Evolutionary conservation across 2,113 vertebrate genomes (phyloP), one percentile per base, ranked within the genome.

Genomic region (Geothlypis trichas): DNA sequence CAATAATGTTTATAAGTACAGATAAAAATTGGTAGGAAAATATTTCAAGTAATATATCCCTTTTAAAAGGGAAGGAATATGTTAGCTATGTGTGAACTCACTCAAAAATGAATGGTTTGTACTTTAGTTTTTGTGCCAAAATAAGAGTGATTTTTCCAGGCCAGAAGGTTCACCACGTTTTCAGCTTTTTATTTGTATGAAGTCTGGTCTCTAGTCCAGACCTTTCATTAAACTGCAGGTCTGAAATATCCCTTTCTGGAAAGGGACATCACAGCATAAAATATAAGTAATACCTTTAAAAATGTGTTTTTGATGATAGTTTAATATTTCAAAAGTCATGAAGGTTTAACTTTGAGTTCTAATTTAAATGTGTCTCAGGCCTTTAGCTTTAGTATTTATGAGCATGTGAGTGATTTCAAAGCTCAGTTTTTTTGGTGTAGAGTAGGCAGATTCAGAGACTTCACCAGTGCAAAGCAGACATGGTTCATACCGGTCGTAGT

Each of bases 321-420:
- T 97, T 94, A 98, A 91, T 97, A 96, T 98, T 98, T 97, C 66
- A 97, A 46, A 96, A 97, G 59, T 91, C 88, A 81, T 89, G 73
- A 96, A 97, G 79, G 46, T 95, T 97, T 96, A 96, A 92, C 75
- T 88, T 94, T 46, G 84, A 87, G 16, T 94, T 95, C 20, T 77
- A 76, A 77, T 95, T 95, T 95, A 94, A 94, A 65, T 87, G 31
- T 88, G 54, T 92, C 78, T 95, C 10, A 19, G 51, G 26, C 84
- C 81, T 95, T 90, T 54, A 74, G 28, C 81, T 87, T 94, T 92
- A 88, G 41, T 95, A 84, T 97, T 97, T 96, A 94, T 97, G 94
- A 98, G 97, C 84, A 95, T 77, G 35, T 75, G 80, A 87, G 76
- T 95, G 55, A 92, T 86, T 93, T 91, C 0, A 24, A 95, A 59